These are phyloP conservation scores for Danionella dracula DNA, from an alignment of 2,797 vertebrate genomes.

Conservation along the genomic window DNA sequence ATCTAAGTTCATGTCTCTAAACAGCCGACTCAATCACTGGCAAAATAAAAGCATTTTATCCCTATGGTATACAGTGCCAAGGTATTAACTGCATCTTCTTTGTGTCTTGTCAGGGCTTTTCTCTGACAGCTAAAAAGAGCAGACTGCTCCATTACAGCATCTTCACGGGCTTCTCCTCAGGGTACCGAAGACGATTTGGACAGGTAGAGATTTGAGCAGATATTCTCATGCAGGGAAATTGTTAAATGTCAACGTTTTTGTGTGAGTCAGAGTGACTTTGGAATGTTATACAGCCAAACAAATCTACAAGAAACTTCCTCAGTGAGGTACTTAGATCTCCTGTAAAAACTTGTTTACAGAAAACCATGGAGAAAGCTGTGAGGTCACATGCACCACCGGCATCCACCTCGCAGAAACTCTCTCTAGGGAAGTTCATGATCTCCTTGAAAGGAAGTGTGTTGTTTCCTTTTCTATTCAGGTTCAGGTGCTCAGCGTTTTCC, in stretches of 20 bases:
- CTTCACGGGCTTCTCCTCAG: slow-evolving; percentile 29
- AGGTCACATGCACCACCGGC: too few species aligned
- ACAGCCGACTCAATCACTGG: slow-evolving; percentile 29
- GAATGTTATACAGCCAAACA: background rate
- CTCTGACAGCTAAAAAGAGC: slow-evolving; percentile 41
- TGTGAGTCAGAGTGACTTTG: background rate
- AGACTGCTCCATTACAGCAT: slow-evolving; percentile 17
- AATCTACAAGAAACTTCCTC: background rate
- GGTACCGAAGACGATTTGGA: slow-evolving; percentile 21
- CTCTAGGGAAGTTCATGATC: too few species aligned
- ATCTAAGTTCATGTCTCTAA: slow-evolving; percentile 26
- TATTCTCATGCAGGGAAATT: slow-evolving; percentile 16
- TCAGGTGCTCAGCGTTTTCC: too few species aligned
- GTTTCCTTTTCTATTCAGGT: too few species aligned
- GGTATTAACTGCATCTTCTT: slow-evolving; percentile 28
- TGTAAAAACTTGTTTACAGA: too few species aligned
- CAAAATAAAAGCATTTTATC: background rate
- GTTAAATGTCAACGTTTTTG: background rate
- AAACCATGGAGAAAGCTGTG: too few species aligned
- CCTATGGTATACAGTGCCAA: slow-evolving; percentile 20
- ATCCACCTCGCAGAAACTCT: too few species aligned
- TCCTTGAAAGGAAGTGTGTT: too few species aligned
- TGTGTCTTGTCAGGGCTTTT: slow-evolving; percentile 43
- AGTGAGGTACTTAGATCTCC: too few species aligned
- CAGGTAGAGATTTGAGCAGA: slow-evolving; percentile 35